Conservation (phyloP, 2,888 invertebrate species). For the Drosophila multiciliata region DNA sequence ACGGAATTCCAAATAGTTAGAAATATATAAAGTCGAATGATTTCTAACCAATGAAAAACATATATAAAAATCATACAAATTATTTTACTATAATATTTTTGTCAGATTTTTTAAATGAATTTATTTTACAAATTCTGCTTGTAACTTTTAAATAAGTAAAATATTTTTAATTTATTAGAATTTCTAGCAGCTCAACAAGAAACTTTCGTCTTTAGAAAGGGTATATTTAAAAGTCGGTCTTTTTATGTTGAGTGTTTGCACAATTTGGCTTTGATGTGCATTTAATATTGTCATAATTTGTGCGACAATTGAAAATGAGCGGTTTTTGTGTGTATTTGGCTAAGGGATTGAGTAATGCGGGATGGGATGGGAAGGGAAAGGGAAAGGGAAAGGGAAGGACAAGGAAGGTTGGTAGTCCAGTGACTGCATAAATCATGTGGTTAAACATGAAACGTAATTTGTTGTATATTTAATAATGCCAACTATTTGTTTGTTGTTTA, state of each 20-base stretch:
- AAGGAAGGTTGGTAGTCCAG: background rate
- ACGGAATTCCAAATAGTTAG: background rate
- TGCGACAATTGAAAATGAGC: constrained; percentile 55
- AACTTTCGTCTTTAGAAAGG: background rate
- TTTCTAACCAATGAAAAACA: too few relatives aligned
- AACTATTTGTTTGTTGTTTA: constrained; percentile 64
- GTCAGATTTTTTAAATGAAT: background rate
- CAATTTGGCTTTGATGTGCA: constrained; percentile 42
- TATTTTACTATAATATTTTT: too few relatives aligned
- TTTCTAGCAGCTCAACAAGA: background rate
- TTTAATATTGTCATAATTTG: constrained; percentile 73
- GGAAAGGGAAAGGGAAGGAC: background rate
- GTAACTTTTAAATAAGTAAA: background rate
- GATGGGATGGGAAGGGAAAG: background rate
- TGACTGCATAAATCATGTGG: constrained; percentile 75
- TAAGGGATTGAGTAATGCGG: background rate
- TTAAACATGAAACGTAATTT: constrained; percentile 77
- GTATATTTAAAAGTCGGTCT: background rate
- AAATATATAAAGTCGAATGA: too few relatives aligned
- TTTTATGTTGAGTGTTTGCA: constrained; percentile 6
- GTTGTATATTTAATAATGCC: constrained; percentile 74
- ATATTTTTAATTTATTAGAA: rapidly evolving
- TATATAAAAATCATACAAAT: too few relatives aligned
- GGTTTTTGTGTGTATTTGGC: background rate
- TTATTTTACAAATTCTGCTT: background rate